Percentiles rank a stretch among this genome's conserved stretches.
These are phyloP conservation scores for Mesoclemmys tuberculata DNA, from an alignment of 2,113 vertebrate species.

Conservation along the genomic window DNA sequence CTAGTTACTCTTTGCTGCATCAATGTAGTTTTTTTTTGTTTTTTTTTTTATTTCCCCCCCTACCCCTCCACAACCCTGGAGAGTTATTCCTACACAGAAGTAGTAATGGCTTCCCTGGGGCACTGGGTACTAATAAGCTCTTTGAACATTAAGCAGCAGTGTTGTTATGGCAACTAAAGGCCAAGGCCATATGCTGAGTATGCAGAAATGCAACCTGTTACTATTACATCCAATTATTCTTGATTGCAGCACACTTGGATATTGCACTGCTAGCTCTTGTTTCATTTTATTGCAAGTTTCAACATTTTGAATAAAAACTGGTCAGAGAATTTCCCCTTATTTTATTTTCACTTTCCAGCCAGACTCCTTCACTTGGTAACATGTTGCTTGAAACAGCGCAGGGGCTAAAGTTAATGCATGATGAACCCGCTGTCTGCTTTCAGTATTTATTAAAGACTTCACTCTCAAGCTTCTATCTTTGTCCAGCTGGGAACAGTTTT, in stretches of 20 bases:
- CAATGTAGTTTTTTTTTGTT: fast-evolving
- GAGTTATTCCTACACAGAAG: background rate
- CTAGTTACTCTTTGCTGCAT: background rate
- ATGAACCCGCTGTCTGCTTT: background rate
- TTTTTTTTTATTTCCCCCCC: background rate
- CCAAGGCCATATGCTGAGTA: background rate
- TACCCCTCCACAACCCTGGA: fast-evolving
- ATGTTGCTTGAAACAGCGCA: fast-evolving
- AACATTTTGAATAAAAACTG: background rate
- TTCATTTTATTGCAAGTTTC: no score
- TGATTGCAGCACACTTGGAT: background rate
- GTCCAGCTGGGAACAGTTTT: background rate
- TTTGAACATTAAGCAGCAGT: background rate
- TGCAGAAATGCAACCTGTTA: fast-evolving
- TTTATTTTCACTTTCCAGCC: background rate
- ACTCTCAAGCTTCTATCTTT: background rate
- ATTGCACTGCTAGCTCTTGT: background rate
- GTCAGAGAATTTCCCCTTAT: background rate
- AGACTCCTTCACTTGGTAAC: background rate
- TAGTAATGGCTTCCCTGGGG: background rate
- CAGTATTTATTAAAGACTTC: background rate
- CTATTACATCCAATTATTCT: background rate
- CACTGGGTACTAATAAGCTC: background rate
- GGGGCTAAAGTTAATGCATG: fast-evolving
- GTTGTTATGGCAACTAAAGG: background rate